Conservation (phyloP, 1,140 invertebrate genomes). For the Goniozus legneri region DNA sequence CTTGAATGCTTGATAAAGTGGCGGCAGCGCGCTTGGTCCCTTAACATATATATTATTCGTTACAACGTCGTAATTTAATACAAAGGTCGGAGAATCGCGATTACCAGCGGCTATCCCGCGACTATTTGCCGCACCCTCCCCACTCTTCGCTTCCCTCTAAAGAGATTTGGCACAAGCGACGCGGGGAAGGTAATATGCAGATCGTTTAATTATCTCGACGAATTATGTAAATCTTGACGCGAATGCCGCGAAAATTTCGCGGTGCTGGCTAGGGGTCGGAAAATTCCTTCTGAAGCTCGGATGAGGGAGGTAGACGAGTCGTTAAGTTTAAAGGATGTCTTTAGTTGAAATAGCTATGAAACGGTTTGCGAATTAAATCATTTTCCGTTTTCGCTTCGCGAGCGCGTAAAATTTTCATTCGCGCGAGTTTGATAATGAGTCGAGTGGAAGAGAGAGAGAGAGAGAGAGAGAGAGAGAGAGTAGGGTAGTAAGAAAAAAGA, state of each 20-base stretch:
- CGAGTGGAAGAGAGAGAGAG: slow-evolving; percentile 5
- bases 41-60: slow-evolving; percentile 31
- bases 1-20: too few relatives aligned
- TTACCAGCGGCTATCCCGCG: not conserved
- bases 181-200: slow-evolving; percentile 35
- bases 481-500: slow-evolving; percentile 17
- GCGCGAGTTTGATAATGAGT: too few relatives aligned
- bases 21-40: not conserved
- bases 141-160: too few relatives aligned
- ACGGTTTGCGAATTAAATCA: not conserved
- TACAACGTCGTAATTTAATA: slow-evolving; percentile 29
- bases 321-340: too few relatives aligned
- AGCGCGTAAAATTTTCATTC: too few relatives aligned
- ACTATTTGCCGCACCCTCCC: too few relatives aligned
- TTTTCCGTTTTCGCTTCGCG: not conserved
- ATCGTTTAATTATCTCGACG: slow-evolving; percentile 42
- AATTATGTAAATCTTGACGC: slow-evolving; percentile 39
- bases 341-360: not conserved
- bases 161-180: slow-evolving; percentile 22
- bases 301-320: too few relatives aligned
- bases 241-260: slow-evolving; percentile 1
- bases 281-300: not conserved
- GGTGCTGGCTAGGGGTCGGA: slow-evolving; percentile 2
- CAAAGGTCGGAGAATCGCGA: not conserved
- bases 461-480: slow-evolving; percentile 6